Evolutionary conservation across 2,888 invertebrate species (phyloP), one percentile per base, ranked within the genome.

Genomic region (Caenorhabditis virilis): DNA sequence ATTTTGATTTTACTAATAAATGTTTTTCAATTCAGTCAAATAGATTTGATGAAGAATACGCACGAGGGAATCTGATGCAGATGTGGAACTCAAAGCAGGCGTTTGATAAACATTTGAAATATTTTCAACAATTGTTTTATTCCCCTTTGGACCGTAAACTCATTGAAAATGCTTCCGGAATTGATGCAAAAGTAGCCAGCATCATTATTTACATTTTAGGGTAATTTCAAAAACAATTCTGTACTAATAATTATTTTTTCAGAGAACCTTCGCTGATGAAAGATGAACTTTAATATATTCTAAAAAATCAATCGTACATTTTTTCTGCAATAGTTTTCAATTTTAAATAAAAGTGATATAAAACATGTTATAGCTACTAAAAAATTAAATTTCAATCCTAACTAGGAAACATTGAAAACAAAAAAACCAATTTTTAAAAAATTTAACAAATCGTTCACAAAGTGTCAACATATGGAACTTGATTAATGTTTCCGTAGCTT

Each of bases 391-490:
- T 35, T 35, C 11, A 39, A 30, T 47, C 23, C n/a, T 30, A 20
- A 1, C n/a, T 47, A 23, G 18, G 11, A 47, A 33, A 33, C n/a
- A 27, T 16, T 27, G 18, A 11, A 20, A 51, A 27, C 39, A 27
- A 52, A 52, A 30, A 52, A 23, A n/a, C 15, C 30, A 45, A 53
- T 33, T 26, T 33, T 18, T 41, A 22, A 35, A 39, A 39, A 49
- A 30, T 26, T 30, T 20, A 42, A 23, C n/a, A n/a, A n/a, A n/a
- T n/a, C n/a, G n/a, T 45, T 30, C 27, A 74, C 54, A 74, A 47
- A 16, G 56, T 48, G 25, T 72, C 72, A 25, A 59, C 61, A 52
- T 69, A 75, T 46, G 75, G 75, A n/a, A 75, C 72, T 20, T 60
- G 35, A 27, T 42, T 20, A 41, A 75, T 55, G 48, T 59, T 58